Percentiles rank a stretch among this genome's conserved stretches.
phyloP scores from a whole-genome alignment of 2,797 vertebrate species.

The Mormyrops attenuatus region DNA sequence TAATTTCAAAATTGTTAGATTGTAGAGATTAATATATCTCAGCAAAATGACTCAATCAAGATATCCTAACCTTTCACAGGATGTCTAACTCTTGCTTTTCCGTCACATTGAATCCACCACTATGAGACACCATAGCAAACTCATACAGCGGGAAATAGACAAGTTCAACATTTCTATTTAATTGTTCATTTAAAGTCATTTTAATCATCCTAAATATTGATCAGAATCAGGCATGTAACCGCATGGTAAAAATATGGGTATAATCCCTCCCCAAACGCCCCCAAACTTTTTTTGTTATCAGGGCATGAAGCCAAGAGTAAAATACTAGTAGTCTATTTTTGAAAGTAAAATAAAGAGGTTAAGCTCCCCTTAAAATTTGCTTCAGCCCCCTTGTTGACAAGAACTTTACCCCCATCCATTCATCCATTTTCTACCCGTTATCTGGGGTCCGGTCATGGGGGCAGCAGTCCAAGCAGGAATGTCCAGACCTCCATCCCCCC shows the following conservation, averaged over 20 bases:
- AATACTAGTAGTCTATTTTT: neutral
- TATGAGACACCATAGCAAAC: neutral
- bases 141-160: neutral
- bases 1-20: neutral
- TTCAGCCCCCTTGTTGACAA: neutral
- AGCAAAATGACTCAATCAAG: neutral
- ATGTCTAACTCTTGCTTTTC: neutral
- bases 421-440: neutral
- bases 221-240: neutral
- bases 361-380: neutral
- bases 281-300: neutral
- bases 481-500: neutral
- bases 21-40: neutral
- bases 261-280: neutral
- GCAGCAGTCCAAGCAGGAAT: neutral
- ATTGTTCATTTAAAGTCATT: neutral
- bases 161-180: neutral
- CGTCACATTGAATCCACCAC: neutral
- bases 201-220: neutral
- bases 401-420: neutral
- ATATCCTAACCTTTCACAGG: neutral
- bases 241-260: neutral
- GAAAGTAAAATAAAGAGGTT: neutral
- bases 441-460: neutral
- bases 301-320: neutral